phyloP scores from a whole-genome alignment of 1,140 invertebrate species.

The Macrostomum lignano region DNA sequence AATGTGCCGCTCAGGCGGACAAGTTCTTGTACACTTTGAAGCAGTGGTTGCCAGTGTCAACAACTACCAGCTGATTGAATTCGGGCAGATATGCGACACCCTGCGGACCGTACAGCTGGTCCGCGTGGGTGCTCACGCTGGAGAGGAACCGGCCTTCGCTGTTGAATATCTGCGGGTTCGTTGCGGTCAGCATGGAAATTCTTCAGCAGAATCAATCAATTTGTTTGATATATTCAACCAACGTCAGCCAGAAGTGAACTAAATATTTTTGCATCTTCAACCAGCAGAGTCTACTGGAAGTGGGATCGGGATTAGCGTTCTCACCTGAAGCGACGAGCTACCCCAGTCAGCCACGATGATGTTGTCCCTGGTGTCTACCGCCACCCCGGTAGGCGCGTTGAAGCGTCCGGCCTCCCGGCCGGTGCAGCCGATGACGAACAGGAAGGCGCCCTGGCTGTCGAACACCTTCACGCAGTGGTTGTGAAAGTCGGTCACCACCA shows the following conservation, averaged over 20 bases:
- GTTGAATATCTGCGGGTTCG: slow-evolving; percentile 31
- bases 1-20: too few species aligned
- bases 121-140: slow-evolving; percentile 31
- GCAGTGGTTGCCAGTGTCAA: slow-evolving; percentile 35
- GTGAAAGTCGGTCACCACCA: slow-evolving; percentile 34
- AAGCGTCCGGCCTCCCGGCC: slow-evolving; percentile 34
- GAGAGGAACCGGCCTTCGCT: slow-evolving; percentile 32
- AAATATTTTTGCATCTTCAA: neutral
- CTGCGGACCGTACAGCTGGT: slow-evolving; percentile 34
- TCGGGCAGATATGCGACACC: slow-evolving; percentile 24
- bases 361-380: slow-evolving; percentile 31
- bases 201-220: neutral
- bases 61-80: slow-evolving; percentile 32
- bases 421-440: slow-evolving; percentile 24
- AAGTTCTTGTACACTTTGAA: slow-evolving; percentile 33
- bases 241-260: neutral
- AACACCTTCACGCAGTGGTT: slow-evolving; percentile 33
- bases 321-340: slow-evolving; percentile 33
- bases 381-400: slow-evolving; percentile 34
- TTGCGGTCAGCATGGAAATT: neutral
- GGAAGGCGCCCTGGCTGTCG: slow-evolving; percentile 19
- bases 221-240: neutral
- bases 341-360: slow-evolving; percentile 36
- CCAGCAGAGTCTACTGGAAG: neutral
- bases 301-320: neutral